A percentile compares a stretch with the other conserved stretches of the same genome.
phyloP scores from a whole-genome alignment of 1,140 invertebrate species.

The Patella vulgata region DNA sequence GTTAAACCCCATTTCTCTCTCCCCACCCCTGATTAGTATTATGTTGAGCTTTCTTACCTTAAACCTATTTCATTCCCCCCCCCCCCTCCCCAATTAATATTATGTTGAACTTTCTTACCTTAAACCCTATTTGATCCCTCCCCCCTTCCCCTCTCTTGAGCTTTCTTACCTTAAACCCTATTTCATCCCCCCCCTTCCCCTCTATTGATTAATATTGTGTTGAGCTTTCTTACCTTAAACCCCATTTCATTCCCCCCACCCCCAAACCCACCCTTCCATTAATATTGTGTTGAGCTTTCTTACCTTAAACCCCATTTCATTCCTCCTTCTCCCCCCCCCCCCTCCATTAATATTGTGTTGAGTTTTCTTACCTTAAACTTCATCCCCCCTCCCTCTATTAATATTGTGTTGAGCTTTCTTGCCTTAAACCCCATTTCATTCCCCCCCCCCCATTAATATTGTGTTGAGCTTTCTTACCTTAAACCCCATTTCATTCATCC shows the following conservation, averaged over 20 bases:
- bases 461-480: too few relatives aligned
- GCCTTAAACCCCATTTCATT: too few relatives aligned
- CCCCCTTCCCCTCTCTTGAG: constrained; percentile 5
- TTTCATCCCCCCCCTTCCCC: constrained; percentile 15
- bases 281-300: constrained; percentile 7
- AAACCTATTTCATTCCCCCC: constrained; percentile 10
- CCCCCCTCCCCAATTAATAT: too few relatives aligned
- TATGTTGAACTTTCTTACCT: too few relatives aligned
- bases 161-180: constrained; percentile 15
- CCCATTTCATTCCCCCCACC: constrained; percentile 12
- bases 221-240: constrained; percentile 3
- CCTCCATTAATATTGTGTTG: too few relatives aligned
- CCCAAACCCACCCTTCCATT: constrained; percentile 8
- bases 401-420: too few relatives aligned
- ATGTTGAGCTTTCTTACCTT: not conserved
- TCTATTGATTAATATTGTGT: not conserved
- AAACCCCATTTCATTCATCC: constrained; percentile 60
- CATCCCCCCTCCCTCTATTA: too few relatives aligned
- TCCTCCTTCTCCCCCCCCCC: constrained; percentile 61
- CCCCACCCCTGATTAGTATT: not conserved
- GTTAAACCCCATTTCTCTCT: too few relatives aligned
- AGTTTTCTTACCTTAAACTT: too few relatives aligned
- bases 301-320: constrained; percentile 46
- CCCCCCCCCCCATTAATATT: too few relatives aligned
- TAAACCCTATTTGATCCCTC: constrained; percentile 8